Conservation (phyloP, 2,113 vertebrate species). For the Garra rufa region DNA sequence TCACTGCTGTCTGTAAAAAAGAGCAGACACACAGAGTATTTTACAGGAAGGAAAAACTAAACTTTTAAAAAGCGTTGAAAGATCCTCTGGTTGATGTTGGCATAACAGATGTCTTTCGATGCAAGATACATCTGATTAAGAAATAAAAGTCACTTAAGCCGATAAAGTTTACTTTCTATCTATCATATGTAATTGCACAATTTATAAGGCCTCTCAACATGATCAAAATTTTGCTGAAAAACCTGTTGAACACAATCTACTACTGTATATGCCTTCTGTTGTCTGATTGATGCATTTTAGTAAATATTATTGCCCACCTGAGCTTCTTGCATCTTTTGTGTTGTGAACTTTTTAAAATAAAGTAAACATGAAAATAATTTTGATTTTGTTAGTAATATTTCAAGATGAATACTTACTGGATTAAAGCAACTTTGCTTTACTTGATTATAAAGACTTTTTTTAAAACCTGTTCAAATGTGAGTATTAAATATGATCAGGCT, state of each 20-base stretch:
- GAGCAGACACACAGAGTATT: neutral
- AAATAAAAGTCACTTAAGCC: neutral
- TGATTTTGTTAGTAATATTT: too few species aligned
- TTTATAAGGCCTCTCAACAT: neutral
- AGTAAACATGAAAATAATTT: too few species aligned
- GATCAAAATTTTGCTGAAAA: neutral
- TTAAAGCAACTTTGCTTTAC: too few species aligned
- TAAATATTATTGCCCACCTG: too few species aligned
- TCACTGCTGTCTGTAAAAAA: constrained; percentile 88
- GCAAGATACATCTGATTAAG: neutral
- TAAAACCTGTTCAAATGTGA: too few species aligned
- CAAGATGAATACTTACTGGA: too few species aligned
- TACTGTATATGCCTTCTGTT: too few species aligned
- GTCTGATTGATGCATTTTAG: neutral
- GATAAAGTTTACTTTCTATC: neutral
- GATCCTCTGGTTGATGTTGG: neutral
- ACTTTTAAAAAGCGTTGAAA: neutral
- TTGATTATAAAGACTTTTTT: too few species aligned
- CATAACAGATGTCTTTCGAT: too few species aligned
- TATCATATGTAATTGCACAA: neutral
- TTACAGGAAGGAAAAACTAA: neutral
- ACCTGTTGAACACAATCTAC: neutral
- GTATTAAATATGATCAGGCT: too few species aligned
- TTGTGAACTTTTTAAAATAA: too few species aligned
- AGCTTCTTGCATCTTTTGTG: too few species aligned